Conservation (phyloP, 37 sponge, comb jelly and placozoan species). For the Aplysina aerophoba region DNA sequence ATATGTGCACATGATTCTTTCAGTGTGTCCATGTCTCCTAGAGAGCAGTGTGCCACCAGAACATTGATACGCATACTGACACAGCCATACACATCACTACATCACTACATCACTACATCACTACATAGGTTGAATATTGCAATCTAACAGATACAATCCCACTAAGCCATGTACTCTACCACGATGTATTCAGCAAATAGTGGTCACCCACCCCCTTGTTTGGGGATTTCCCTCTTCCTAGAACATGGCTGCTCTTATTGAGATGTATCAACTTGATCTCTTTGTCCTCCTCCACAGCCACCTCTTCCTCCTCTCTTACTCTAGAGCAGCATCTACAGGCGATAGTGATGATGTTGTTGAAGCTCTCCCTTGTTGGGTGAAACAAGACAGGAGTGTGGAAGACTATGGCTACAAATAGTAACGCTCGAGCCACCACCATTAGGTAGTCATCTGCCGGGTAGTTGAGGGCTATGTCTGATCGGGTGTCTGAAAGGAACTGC, state of each 20-base stretch:
- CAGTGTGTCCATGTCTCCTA: no score
- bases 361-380: constrained; percentile 64
- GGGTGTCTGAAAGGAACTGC: constrained; percentile 50
- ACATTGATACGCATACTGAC: no score
- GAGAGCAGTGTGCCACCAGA: no score
- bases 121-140: no score
- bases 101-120: no score
- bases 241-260: not conserved
- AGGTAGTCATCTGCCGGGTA: constrained; percentile 47
- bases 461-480: constrained; percentile 57
- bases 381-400: constrained; percentile 76
- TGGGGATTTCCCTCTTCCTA: not conserved
- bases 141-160: no score
- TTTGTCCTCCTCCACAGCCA: not conserved
- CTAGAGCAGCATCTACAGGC: not conserved
- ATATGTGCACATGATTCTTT: no score
- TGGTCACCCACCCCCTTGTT: not conserved
- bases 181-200: no score
- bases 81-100: no score
- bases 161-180: not conserved
- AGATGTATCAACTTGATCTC: not conserved
- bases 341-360: constrained; percentile 40
- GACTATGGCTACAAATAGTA: constrained; percentile 71
- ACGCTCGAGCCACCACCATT: constrained; percentile 56
- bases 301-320: not conserved